Evolutionary conservation across 2,888 invertebrate species (phyloP).

Genomic region (Aphelenchoides bicaudatus): DNA sequence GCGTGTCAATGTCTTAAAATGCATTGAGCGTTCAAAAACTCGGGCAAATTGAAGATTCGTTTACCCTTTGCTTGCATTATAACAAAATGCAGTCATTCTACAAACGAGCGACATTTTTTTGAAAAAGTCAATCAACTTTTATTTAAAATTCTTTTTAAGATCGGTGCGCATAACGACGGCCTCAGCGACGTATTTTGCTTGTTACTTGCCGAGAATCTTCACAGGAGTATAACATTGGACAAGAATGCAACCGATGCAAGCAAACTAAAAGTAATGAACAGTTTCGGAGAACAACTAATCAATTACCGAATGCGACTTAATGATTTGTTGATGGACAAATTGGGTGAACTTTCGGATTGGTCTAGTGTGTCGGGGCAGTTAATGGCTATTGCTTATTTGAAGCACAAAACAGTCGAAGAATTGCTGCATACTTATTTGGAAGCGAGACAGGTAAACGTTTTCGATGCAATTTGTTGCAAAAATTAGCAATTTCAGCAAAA

Average conservation of each 20-base stretch:
- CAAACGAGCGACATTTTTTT: slow-evolving; percentile 17
- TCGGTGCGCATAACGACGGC: slow-evolving; percentile 32
- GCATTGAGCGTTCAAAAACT: slow-evolving; percentile 19
- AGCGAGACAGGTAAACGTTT: slow-evolving; percentile 39
- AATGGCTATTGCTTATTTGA: slow-evolving; percentile 42
- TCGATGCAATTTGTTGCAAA: slow-evolving; percentile 3
- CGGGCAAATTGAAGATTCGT: slow-evolving; percentile 12
- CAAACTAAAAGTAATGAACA: slow-evolving; percentile 1
- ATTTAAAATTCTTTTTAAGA: slow-evolving; percentile 7
- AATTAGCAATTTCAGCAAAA: slow-evolving; percentile 16
- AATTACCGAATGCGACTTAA: slow-evolving; percentile 25
- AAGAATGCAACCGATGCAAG: slow-evolving; percentile 20
- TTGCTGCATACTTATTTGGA: slow-evolving; percentile 47
- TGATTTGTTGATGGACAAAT: slow-evolving; percentile 23
- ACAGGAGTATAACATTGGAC: slow-evolving; percentile 42
- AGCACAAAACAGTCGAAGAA: slow-evolving; percentile 39
- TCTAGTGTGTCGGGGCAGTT: slow-evolving; percentile 40
- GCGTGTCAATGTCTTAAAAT: slow-evolving; percentile 10
- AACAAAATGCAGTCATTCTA: slow-evolving; percentile 11
- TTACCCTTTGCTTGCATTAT: slow-evolving; percentile 11
- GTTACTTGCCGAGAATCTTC: slow-evolving; percentile 49
- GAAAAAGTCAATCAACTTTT: not conserved
- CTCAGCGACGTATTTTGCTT: slow-evolving; percentile 50
- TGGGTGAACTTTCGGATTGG: slow-evolving; percentile 43
- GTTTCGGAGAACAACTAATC: slow-evolving; percentile 27